phyloP scores from a whole-genome alignment of 37 sponge, comb jelly and placozoan genomes.

The Ianthella basta region DNA sequence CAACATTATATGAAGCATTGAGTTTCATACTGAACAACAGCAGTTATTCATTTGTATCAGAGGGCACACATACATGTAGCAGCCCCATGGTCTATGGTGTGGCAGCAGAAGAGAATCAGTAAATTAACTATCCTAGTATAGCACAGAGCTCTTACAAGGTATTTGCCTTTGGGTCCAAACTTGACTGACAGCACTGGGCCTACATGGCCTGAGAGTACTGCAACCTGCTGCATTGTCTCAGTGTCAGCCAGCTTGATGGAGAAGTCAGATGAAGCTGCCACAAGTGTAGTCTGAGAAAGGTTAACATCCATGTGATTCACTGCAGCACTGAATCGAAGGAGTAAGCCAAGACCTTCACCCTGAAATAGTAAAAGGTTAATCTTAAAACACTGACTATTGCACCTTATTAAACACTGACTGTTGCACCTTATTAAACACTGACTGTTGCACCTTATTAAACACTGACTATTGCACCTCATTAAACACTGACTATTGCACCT shows the following conservation, averaged over 20 bases:
- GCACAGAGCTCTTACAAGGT: constrained; percentile 42
- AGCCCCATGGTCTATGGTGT: background rate
- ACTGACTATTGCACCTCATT: no score
- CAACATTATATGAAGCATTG: no score
- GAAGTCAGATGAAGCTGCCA: constrained; percentile 54
- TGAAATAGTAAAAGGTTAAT: background rate
- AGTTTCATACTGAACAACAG: no score
- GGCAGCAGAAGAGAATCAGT: background rate
- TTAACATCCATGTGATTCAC: constrained; percentile 24
- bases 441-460: no score
- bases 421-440: no score
- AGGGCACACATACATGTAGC: background rate
- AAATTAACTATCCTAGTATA: background rate
- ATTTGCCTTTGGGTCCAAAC: constrained; percentile 58
- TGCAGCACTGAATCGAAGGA: constrained; percentile 4
- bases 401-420: no score
- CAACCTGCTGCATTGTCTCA: background rate
- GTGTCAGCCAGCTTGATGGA: constrained; percentile 50
- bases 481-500: no score
- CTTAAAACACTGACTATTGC: no score
- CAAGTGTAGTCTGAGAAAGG: background rate
- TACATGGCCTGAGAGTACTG: constrained; percentile 56
- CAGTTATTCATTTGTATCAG: no score
- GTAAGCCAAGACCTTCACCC: background rate
- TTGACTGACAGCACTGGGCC: constrained; percentile 71